Conservation (phyloP, 2,113 vertebrate genomes). For the Pseudopodoces humilis region DNA sequence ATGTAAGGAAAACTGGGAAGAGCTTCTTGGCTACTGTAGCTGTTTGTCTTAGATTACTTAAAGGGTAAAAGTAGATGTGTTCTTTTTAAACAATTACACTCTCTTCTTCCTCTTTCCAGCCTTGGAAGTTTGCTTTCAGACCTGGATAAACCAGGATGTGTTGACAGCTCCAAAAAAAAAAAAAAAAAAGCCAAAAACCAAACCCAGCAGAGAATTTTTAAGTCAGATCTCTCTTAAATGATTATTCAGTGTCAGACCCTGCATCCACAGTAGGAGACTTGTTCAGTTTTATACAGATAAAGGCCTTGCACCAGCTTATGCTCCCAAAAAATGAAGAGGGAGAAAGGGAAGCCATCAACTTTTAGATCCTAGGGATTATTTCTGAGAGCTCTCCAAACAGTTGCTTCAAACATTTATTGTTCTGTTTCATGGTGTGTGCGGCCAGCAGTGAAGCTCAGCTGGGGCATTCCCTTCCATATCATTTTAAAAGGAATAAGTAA, state of each 20-base stretch:
- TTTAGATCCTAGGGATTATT: background rate
- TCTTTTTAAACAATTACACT: background rate
- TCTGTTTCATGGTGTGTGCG: background rate
- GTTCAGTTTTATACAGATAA: background rate
- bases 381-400: background rate
- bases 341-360: background rate
- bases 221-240: background rate
- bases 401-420: background rate
- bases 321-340: background rate
- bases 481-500: background rate
- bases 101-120: background rate
- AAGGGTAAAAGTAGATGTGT: background rate
- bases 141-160: background rate
- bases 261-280: background rate
- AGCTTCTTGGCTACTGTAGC: background rate
- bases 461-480: fast-evolving
- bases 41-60: slow-evolving; percentile 3
- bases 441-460: background rate
- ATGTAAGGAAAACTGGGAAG: background rate
- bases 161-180: background rate
- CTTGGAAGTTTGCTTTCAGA: background rate
- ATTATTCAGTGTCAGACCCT: background rate
- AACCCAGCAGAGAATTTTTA: background rate
- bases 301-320: background rate
- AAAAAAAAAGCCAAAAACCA: background rate